Evolutionary conservation across 2,888 invertebrate species (phyloP), one percentile per base, ranked within the genome.

Genomic region (Geotrupes spiniger): DNA sequence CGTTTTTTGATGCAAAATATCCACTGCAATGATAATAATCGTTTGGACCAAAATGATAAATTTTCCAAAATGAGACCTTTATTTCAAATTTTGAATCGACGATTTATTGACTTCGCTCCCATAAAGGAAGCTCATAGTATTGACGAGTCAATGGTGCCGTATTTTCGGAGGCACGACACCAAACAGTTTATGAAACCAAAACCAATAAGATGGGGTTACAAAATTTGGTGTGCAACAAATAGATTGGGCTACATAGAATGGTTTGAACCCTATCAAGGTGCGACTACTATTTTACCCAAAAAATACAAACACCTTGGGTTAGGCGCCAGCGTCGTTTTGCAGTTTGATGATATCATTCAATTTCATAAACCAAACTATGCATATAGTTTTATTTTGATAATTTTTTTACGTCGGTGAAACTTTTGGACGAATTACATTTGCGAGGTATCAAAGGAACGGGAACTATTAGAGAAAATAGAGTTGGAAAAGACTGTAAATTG

Each of bases 131-230:
- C 28, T 11, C 58, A 63, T 51, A 61, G 62, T 46, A 47, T 67
- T 46, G 10, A n/a, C 71, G 71, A 47, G 71, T 60, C 57, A 68
- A 63, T 14, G 49, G 62, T 25, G 63, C 65, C 56, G 57, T 59
- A 12, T 61, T 60, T 42, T 63, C 64, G 36, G 63, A 66, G 42
- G 61, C 57, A 50, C n/a, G n/a, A n/a, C n/a, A n/a, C n/a, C n/a
- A n/a, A n/a, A n/a, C n/a, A n/a, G n/a, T n/a, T n/a, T n/a, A n/a
- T n/a, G n/a, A n/a, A n/a, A n/a, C n/a, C n/a, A n/a, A n/a, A n/a
- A n/a, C n/a, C n/a, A n/a, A n/a, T n/a, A n/a, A n/a, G n/a, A n/a
- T n/a, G n/a, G n/a, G n/a, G n/a, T n/a, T n/a, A n/a, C n/a, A n/a
- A n/a, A n/a, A 66, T 66, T 36, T 53, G 46, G 9, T 59, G 58